Evolutionary conservation across 2,888 invertebrate species (phyloP), one percentile per base, ranked within the genome.

Genomic region (Protonemura montana): DNA sequence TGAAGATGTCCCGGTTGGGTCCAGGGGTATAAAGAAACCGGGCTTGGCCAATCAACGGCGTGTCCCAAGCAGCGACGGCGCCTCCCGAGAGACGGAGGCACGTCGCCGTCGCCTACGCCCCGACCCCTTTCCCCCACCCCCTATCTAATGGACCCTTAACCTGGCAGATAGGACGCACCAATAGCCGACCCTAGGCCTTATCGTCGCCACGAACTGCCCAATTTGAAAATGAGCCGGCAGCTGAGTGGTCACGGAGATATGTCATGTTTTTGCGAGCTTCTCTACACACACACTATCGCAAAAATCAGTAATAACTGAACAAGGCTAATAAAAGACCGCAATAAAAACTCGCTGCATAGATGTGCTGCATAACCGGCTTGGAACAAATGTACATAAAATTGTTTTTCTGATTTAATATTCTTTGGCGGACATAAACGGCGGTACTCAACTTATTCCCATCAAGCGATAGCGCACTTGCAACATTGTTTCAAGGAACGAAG

Each of bases 1-100:
- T 59, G 59, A 59, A 59, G 59, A 59, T 59, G 59, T 59, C 59
- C 16, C 59, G 59, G 59, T 59, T 59, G 59, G 59, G 59, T 59
- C 59, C 59, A 59, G 21, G 59, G 59, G 13, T 21, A 59, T 59
- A 59, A 59, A 59, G 59, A 59, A 59, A 13, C 59, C 13, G 59
- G 21, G 59, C 21, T 59, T 21, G 59, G 59, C 59, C 59, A 59
- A 59, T 59, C 59, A 59, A 59, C 59, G 59, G 59, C 3, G 59
- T 21, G 16, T 59, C 59, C 13, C 16, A 21, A 21, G 6, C 59
- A 59, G 21, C 59, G 59, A 59, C 59, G 3, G 13, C 59, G 59
- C 59, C 59, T 59, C 59, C 59, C 59, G 59, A 59, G 59, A 13
- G 59, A 59, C 59, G 59, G 6, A 13, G 59, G 1, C 16, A 59